Percentiles rank a stretch among this genome's conserved stretches.
Conservation (phyloP, 2,113 vertebrate genomes). For the Dicrurus megarhynchus region DNA sequence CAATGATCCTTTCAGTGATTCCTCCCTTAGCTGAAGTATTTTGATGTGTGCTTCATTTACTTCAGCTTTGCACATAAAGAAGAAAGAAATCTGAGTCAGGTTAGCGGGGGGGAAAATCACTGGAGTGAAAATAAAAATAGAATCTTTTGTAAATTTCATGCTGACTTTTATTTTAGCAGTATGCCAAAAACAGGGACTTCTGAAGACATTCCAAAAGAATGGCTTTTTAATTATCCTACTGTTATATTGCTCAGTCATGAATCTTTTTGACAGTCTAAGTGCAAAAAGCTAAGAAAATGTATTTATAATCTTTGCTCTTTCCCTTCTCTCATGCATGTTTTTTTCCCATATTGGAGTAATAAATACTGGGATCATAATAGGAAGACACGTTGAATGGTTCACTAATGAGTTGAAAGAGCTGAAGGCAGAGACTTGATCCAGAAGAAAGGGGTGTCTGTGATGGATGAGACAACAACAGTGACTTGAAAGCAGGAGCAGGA, state of each 20-base stretch:
- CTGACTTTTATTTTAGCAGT: constrained; percentile 34
- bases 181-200: constrained; percentile 26
- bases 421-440: background rate
- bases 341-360: constrained; percentile 34
- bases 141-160: constrained; percentile 33
- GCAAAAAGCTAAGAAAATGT: constrained; percentile 43
- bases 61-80: background rate
- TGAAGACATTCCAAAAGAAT: constrained; percentile 37
- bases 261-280: constrained; percentile 50
- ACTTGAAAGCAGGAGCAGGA: background rate
- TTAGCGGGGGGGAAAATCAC: background rate
- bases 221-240: constrained; percentile 39
- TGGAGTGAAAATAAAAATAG: constrained; percentile 58
- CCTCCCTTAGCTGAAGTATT: background rate
- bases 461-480: background rate
- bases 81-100: constrained; percentile 7
- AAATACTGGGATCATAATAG: background rate
- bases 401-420: background rate
- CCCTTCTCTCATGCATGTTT: background rate
- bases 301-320: constrained; percentile 3
- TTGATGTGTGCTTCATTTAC: background rate
- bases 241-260: constrained; percentile 41
- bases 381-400: background rate
- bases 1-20: background rate
- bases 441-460: background rate